These are phyloP conservation scores for Tenebrio molitor DNA, from an alignment of 1,140 invertebrate species.

Conservation along the genomic window DNA sequence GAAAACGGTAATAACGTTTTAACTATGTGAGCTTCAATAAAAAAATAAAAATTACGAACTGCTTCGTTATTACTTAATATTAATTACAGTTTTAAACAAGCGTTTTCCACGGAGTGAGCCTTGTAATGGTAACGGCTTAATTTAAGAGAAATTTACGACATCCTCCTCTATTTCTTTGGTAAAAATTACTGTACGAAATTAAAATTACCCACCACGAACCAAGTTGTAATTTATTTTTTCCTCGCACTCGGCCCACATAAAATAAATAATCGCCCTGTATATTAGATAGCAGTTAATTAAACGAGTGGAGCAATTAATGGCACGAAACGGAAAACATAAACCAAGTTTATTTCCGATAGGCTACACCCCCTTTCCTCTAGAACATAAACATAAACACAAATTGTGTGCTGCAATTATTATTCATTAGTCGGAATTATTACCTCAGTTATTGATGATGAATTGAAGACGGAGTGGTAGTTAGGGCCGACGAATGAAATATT, in stretches of 20 bases:
- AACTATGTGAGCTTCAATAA: slow-evolving; percentile 9
- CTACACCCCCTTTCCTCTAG: neutral
- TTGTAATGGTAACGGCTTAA: slow-evolving; percentile 34
- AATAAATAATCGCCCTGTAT: slow-evolving; percentile 9
- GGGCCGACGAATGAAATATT: neutral
- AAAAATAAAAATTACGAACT: slow-evolving; percentile 11
- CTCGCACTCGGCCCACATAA: neutral
- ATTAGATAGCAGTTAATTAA: slow-evolving; percentile 8
- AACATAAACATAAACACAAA: slow-evolving; percentile 8
- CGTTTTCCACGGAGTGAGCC: slow-evolving; percentile 15
- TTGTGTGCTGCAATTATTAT: neutral
- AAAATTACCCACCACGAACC: neutral
- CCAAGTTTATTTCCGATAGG: slow-evolving; percentile 4
- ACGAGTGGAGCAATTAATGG: neutral
- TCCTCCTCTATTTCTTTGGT: slow-evolving; percentile 2
- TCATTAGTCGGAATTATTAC: neutral
- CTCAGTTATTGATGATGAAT: neutral
- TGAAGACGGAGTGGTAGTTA: neutral
- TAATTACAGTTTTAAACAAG: slow-evolving; percentile 27
- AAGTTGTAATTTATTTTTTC: neutral
- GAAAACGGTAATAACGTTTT: slow-evolving; percentile 8
- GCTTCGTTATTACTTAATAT: slow-evolving; percentile 6
- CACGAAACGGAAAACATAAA: slow-evolving; percentile 15
- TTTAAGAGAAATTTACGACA: slow-evolving; percentile 33
- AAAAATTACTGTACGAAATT: neutral